phyloP scores from a whole-genome alignment of 2,113 vertebrate species.

The Lipotes vexillifer region DNA sequence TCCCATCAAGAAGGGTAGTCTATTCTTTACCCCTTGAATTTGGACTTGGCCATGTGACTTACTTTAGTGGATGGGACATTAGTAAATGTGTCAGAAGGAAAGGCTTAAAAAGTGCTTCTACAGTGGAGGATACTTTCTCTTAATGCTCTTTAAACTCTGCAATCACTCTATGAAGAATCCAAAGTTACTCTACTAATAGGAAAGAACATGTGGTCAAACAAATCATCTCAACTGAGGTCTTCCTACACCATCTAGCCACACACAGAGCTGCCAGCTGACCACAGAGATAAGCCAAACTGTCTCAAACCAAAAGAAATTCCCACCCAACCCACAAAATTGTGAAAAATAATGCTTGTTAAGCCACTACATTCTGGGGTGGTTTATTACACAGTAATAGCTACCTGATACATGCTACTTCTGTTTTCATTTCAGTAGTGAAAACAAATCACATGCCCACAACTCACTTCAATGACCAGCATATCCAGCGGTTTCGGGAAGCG shows the following conservation, averaged over 20 bases:
- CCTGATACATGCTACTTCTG: not conserved
- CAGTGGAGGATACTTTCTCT: not conserved
- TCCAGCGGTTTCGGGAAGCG: not conserved
- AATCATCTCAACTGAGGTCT: not conserved
- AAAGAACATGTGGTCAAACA: not conserved
- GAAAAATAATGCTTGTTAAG: not conserved
- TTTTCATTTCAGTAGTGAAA: not conserved
- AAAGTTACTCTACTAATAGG: not conserved
- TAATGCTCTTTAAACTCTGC: not conserved
- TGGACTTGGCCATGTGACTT: not conserved
- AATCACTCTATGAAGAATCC: not conserved
- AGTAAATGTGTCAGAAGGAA: not conserved
- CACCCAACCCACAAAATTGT: not conserved
- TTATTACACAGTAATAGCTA: not conserved
- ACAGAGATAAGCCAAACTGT: not conserved
- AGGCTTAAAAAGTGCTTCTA: not conserved
- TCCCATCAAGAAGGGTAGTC: not conserved
- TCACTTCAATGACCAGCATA: not conserved
- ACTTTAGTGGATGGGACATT: not conserved
- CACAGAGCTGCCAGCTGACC: not conserved
- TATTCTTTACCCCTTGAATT: not conserved
- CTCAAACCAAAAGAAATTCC: not conserved
- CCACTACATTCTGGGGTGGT: not conserved
- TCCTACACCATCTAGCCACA: not conserved
- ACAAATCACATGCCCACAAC: not conserved